These are phyloP conservation scores for Myotis vivesi DNA, from an alignment of 2,797 vertebrate genomes.

Conservation along the genomic window DNA sequence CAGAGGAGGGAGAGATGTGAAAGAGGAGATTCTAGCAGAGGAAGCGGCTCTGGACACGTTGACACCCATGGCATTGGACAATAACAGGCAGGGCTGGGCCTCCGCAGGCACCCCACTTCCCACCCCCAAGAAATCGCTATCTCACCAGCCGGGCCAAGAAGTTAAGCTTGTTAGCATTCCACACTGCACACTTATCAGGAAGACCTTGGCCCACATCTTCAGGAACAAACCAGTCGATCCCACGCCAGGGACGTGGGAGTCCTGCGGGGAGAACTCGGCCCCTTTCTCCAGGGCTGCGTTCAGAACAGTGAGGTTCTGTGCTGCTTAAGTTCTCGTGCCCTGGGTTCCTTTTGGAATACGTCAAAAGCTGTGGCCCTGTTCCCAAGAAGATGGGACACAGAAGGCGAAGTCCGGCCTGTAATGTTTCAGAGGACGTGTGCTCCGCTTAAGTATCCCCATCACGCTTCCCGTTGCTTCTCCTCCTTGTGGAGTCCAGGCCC, in stretches of 20 bases:
- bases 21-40: background rate
- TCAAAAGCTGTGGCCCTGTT: background rate
- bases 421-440: fast-evolving
- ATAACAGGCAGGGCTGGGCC: background rate
- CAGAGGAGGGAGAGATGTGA: background rate
- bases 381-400: background rate
- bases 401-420: background rate
- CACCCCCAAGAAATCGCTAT: background rate
- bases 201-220: background rate
- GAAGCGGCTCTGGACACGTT: background rate
- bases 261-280: background rate
- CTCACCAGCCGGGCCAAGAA: background rate
- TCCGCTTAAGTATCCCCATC: fast-evolving
- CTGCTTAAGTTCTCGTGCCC: background rate
- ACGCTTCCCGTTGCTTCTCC: background rate
- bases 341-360: background rate
- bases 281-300: background rate
- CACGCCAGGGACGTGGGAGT: background rate
- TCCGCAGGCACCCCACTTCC: background rate
- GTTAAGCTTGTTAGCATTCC: background rate
- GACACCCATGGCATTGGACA: background rate
- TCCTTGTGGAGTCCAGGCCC: background rate
- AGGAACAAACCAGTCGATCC: background rate
- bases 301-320: background rate
- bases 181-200: background rate